These are phyloP conservation scores for Bathynomus jamesi DNA, from an alignment of 1,140 invertebrate species.

Conservation along the genomic window DNA sequence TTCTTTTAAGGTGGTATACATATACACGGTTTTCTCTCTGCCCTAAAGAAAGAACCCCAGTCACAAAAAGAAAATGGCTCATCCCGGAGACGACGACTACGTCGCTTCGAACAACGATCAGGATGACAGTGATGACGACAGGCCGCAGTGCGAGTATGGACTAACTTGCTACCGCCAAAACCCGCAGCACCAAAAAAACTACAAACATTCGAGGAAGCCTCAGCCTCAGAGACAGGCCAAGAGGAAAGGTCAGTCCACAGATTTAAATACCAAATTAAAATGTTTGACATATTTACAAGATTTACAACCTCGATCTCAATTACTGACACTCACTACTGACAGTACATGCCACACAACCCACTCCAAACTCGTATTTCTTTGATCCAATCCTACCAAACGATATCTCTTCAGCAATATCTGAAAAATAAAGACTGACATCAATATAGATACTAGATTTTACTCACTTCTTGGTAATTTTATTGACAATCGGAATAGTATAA, in stretches of 20 bases:
- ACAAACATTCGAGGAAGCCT: conserved; percentile 44
- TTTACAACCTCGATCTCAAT: too few species aligned
- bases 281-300: too few species aligned
- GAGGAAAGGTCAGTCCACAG: conserved; percentile 12
- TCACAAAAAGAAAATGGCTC: conserved; percentile 42
- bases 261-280: neutral
- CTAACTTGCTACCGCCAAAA: conserved; percentile 49
- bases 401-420: too few species aligned
- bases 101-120: conserved; percentile 2
- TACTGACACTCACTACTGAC: too few species aligned
- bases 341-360: too few species aligned
- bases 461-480: too few species aligned
- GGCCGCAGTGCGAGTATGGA: conserved; percentile 50
- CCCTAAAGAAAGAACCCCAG: conserved; percentile 42
- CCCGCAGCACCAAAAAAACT: conserved; percentile 46
- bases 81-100: conserved; percentile 50
- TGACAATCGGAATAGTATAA: too few species aligned
- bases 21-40: neutral
- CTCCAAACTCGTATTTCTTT: too few species aligned
- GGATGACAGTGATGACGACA: conserved; percentile 42
- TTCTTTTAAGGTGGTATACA: neutral
- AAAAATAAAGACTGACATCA: too few species aligned
- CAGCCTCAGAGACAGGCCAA: conserved; percentile 28
- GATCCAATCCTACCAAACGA: too few species aligned
- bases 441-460: too few species aligned